These are phyloP conservation scores for Microctenopoma stevenorrisi DNA, from an alignment of 2,797 vertebrate genomes.

Conservation along the genomic window DNA sequence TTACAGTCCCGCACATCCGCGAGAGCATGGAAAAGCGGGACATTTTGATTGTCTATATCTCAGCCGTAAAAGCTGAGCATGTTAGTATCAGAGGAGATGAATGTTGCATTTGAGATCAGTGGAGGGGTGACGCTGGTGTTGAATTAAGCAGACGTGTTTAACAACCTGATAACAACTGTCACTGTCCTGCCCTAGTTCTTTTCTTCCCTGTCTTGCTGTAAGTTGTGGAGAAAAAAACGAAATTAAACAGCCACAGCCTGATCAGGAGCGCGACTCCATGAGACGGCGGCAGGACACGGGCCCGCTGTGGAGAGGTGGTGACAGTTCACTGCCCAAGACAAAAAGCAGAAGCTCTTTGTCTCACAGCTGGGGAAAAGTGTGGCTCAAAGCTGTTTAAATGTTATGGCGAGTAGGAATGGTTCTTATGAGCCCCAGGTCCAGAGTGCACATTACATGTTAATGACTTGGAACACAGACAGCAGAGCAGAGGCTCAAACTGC, in stretches of 20 bases:
- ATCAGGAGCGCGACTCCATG: constrained; percentile 40
- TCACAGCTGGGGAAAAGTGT: constrained; percentile 59
- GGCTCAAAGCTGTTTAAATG: constrained; percentile 68
- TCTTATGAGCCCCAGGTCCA: constrained; percentile 67
- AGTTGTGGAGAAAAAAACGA: constrained; percentile 38
- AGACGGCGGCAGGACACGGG: constrained; percentile 32
- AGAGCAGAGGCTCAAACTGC: constrained; percentile 77
- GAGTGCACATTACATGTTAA: constrained; percentile 80
- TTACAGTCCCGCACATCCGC: constrained; percentile 54
- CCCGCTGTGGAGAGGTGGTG: constrained; percentile 47
- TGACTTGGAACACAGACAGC: constrained; percentile 81
- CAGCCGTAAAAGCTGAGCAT: constrained; percentile 51
- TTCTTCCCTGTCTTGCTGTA: constrained; percentile 2
- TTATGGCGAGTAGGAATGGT: constrained; percentile 58
- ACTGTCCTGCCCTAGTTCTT: constrained; percentile 16
- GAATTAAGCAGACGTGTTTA: constrained; percentile 73
- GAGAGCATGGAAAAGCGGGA: constrained; percentile 17
- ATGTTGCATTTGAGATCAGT: constrained; percentile 50
- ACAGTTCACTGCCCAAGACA: constrained; percentile 61
- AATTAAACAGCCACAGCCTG: constrained; percentile 12
- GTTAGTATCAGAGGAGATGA: constrained; percentile 65
- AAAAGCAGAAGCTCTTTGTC: constrained; percentile 65
- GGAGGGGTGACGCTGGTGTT: constrained; percentile 40
- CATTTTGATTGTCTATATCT: constrained; percentile 61
- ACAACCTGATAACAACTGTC: constrained; percentile 75